These are phyloP conservation scores for Achlya flavicornis DNA, from an alignment of 2,888 invertebrate species.

Conservation along the genomic window DNA sequence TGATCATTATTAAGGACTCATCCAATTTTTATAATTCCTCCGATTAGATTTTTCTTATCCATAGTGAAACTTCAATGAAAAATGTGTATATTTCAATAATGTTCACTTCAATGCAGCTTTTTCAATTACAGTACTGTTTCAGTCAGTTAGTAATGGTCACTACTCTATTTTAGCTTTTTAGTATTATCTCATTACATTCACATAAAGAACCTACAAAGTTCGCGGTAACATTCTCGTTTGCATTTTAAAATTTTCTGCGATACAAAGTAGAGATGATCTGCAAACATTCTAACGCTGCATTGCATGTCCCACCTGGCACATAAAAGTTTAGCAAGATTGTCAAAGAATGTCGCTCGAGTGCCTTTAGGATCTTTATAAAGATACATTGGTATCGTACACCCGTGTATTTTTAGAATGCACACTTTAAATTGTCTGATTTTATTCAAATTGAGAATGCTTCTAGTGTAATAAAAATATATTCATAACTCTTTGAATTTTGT, in stretches of 20 bases:
- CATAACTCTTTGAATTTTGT: neutral
- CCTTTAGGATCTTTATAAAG: slow-evolving; percentile 3
- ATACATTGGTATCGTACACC: slow-evolving; percentile 3
- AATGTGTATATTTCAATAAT: too few relatives aligned
- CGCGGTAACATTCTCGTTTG: neutral
- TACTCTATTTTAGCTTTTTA: too few relatives aligned
- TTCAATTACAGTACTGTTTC: too few relatives aligned
- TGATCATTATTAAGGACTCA: too few relatives aligned
- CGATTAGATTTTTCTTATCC: too few relatives aligned
- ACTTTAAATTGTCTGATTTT: slow-evolving; percentile 1
- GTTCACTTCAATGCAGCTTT: too few relatives aligned
- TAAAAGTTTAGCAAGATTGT: slow-evolving; percentile 25
- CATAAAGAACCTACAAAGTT: neutral
- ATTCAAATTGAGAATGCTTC: neutral
- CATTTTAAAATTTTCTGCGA: neutral
- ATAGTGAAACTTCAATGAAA: too few relatives aligned
- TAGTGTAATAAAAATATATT: too few relatives aligned
- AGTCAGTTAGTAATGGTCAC: too few relatives aligned
- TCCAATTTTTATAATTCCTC: too few relatives aligned
- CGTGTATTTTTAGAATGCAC: neutral
- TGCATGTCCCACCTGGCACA: slow-evolving; percentile 11
- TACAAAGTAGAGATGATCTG: slow-evolving; percentile 10
- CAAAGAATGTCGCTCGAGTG: slow-evolving; percentile 15
- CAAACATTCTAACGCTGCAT: slow-evolving; percentile 10
- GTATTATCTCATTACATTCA: too few relatives aligned